These are phyloP conservation scores for Sminthurides aquaticus DNA, from an alignment of 2,888 invertebrate species.

Conservation along the genomic window DNA sequence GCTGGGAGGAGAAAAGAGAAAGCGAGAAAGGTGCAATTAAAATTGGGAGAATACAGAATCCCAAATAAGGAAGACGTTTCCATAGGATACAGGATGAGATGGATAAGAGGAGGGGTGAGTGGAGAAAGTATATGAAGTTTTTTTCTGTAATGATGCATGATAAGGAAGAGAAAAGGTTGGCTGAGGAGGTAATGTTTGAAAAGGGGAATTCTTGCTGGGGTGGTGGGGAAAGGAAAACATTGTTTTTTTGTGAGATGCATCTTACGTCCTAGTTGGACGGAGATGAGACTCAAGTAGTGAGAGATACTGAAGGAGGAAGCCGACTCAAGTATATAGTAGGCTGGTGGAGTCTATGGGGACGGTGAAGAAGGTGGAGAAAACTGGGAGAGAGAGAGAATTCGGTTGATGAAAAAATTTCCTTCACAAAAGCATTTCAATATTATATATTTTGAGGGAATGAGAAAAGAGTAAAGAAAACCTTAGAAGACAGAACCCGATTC, in stretches of 20 bases:
- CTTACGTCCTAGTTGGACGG: too few relatives aligned
- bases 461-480: constrained; percentile 17
- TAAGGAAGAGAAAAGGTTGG: too few relatives aligned
- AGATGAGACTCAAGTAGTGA: not conserved
- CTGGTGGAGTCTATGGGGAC: too few relatives aligned
- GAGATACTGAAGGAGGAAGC: not conserved
- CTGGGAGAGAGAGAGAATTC: constrained; percentile 22
- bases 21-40: too few relatives aligned
- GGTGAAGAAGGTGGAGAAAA: constrained; percentile 7
- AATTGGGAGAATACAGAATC: too few relatives aligned
- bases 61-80: too few relatives aligned
- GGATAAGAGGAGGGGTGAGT: too few relatives aligned
- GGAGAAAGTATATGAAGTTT: too few relatives aligned
- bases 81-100: too few relatives aligned
- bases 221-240: not conserved
- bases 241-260: not conserved
- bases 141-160: too few relatives aligned
- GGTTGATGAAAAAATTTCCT: constrained; percentile 33
- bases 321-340: too few relatives aligned
- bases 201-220: not conserved
- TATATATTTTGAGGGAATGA: constrained; percentile 13
- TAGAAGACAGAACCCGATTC: constrained; percentile 24
- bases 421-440: constrained; percentile 34
- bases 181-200: not conserved
- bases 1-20: too few relatives aligned